phyloP scores from a whole-genome alignment of 2,888 invertebrate species.

The Lepidochrysops patricia region DNA sequence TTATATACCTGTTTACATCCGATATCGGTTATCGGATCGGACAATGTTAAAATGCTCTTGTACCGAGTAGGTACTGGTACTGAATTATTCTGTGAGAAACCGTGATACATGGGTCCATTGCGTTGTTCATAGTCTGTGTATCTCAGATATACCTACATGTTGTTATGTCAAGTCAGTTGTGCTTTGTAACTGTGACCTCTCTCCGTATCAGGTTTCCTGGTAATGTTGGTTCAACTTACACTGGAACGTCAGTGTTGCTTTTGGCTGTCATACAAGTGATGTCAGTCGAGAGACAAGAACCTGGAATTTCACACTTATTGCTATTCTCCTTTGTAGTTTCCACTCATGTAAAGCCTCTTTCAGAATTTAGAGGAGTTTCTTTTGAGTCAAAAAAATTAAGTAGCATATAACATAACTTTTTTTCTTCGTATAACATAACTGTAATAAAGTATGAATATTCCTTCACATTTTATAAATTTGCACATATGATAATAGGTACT shows the following conservation, averaged over 20 bases:
- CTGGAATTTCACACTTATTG: neutral
- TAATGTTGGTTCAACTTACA: neutral
- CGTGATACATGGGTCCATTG: neutral
- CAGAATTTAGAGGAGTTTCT: no score
- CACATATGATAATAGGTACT: no score
- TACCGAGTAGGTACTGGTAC: neutral
- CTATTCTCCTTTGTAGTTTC: neutral
- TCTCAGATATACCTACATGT: neutral
- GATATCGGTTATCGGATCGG: no score
- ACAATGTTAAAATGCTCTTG: no score
- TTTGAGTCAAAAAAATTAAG: neutral
- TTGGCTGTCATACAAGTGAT: neutral
- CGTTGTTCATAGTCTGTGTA: neutral
- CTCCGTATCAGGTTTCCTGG: neutral
- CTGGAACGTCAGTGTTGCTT: neutral
- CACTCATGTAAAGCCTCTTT: no score
- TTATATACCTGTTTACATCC: no score
- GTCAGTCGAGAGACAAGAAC: no score
- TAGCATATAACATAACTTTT: no score
- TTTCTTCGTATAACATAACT: no score
- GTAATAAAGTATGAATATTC: no score
- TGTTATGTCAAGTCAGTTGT: neutral
- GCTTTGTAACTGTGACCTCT: neutral
- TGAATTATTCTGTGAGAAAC: neutral
- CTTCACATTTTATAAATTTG: no score